Evolutionary conservation across 2,888 invertebrate species (phyloP), one percentile per base, ranked within the genome.

Genomic region (Acleris literana): DNA sequence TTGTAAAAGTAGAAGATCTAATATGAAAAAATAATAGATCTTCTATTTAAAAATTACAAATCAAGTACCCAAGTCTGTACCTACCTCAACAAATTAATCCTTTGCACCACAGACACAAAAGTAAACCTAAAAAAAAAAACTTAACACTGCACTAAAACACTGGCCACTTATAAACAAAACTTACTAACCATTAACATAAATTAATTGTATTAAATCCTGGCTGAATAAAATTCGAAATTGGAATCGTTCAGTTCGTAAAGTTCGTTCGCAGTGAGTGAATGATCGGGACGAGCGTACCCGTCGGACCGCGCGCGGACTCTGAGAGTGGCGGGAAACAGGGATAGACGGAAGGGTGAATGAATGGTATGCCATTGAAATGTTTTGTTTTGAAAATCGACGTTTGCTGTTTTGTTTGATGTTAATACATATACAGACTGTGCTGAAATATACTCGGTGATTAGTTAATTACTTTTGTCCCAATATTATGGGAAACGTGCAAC

Each of bases 251-350:
- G 58, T 58, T 58, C 58, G 46, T 55, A 22, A 82, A 83, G 82
- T 83, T 81, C 69, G 74, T 70, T 69, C 56, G 68, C 69, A 56
- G 68, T 18, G 62, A 63, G 65, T 68, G 66, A 71, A 68, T 73
- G 75, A 60, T 60, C 71, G 77, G 76, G 77, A 83, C 87, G 83
- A 80, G 83, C 83, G 79, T 76, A 81, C 84, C 82, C 82, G 76
- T 57, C 81, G 81, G 79, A 73, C 73, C 79, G 74, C 85, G 81
- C 82, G 80, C 79, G 76, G 69, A 82, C 79, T 88, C 79, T 88
- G 88, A 48, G 59, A 49, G 51, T 57, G 56, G 61, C 73, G 71
- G 76, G 70, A 69, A 48, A 73, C 75, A 72, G 67, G 60, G 64
- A 65, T 64, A 60, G 60, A 64, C 63, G 79, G 76, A 54, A 66